Conservation (phyloP, 2,888 invertebrate genomes). For the Cetonia aurata region DNA sequence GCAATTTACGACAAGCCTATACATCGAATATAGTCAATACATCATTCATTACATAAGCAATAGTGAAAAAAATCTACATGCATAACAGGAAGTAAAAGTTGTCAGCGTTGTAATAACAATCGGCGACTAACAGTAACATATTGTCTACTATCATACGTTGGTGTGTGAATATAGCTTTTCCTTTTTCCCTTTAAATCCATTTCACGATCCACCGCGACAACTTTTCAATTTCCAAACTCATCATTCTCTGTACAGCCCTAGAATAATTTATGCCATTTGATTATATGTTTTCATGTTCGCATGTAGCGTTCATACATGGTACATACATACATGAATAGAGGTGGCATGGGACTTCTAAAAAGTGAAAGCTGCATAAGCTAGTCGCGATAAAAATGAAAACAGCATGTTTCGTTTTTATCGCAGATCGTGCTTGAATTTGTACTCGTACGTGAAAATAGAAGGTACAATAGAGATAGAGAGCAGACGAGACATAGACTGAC, state of each 20-base stretch:
- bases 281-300: too few species aligned
- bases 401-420: constrained; percentile 26
- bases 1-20: background rate
- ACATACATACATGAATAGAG: too few species aligned
- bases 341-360: constrained; percentile 8
- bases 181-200: constrained; percentile 2
- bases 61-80: constrained; percentile 6
- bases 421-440: constrained; percentile 4
- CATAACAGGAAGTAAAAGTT: constrained; percentile 27
- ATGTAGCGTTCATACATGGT: too few species aligned
- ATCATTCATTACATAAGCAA: constrained; percentile 10
- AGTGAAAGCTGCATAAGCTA: constrained; percentile 17
- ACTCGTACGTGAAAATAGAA: too few species aligned
- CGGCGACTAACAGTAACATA: background rate
- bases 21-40: background rate
- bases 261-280: too few species aligned
- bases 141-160: background rate
- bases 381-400: constrained; percentile 20
- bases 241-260: too few species aligned
- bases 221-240: too few species aligned
- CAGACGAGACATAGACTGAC: too few species aligned
- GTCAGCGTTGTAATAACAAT: constrained; percentile 9
- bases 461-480: too few species aligned
- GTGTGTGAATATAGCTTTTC: constrained; percentile 18
- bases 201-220: constrained; percentile 1